Percentiles rank a stretch among this genome's conserved stretches.
These are phyloP conservation scores for Apamea anceps DNA, from an alignment of 2,888 invertebrate species.

Conservation along the genomic window DNA sequence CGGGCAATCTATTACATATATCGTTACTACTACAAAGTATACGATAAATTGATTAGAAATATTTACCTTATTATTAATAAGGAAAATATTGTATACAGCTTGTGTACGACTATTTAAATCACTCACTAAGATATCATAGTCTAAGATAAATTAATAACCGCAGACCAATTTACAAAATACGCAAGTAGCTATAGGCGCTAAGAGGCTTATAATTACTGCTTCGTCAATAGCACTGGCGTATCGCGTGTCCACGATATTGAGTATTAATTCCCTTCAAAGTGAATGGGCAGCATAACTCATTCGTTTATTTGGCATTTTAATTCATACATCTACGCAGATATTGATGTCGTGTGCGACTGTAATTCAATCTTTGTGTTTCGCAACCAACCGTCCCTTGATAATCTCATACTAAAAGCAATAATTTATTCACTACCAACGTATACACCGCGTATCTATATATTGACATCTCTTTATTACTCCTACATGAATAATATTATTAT, in stretches of 20 bases:
- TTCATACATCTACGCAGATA: constrained; percentile 60
- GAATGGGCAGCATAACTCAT: constrained; percentile 61
- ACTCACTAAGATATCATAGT: constrained; percentile 11
- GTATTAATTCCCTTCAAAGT: constrained; percentile 57
- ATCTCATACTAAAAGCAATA: constrained; percentile 66
- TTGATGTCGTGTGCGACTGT: constrained; percentile 63
- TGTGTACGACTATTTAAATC: constrained; percentile 1
- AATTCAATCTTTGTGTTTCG: constrained; percentile 68
- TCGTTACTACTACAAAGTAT: not conserved
- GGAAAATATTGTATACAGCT: not conserved
- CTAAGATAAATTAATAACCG: constrained; percentile 25
- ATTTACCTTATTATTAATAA: not conserved
- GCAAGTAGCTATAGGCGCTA: constrained; percentile 18
- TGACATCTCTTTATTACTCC: constrained; percentile 80
- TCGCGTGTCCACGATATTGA: constrained; percentile 57
- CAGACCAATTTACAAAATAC: constrained; percentile 8
- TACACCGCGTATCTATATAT: constrained; percentile 74
- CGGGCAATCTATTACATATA: not conserved
- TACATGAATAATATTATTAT: constrained; percentile 84
- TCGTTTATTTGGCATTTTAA: constrained; percentile 65
- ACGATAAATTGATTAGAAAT: not conserved
- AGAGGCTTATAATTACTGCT: constrained; percentile 55
- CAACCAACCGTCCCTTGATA: constrained; percentile 66
- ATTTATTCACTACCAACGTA: constrained; percentile 68
- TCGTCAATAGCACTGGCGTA: constrained; percentile 46